A percentile compares a stretch with the other conserved stretches of the same genome.
These are phyloP conservation scores for Melopsittacus undulatus DNA, from an alignment of 2,797 vertebrate genomes.

Conservation along the genomic window DNA sequence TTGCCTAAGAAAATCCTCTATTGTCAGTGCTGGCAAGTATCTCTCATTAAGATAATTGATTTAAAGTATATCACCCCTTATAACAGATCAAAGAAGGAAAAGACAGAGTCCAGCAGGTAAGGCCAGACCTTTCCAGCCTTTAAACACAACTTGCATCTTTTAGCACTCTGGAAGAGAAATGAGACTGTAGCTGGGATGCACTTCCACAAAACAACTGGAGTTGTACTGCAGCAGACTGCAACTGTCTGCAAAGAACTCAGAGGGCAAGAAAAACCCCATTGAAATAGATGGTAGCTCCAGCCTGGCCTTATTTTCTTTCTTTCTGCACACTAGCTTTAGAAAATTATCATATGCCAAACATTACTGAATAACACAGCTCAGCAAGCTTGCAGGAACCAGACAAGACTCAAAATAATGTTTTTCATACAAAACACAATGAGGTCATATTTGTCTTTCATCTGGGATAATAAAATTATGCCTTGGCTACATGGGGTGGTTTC, in stretches of 20 bases:
- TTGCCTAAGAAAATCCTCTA: background rate
- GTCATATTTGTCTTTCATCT: slow-evolving; percentile 60
- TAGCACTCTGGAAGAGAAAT: background rate
- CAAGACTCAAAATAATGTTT: slow-evolving; percentile 47
- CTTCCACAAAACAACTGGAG: background rate
- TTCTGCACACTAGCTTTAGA: slow-evolving; percentile 12
- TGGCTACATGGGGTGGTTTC: background rate
- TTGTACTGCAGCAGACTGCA: background rate
- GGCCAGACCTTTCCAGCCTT: background rate
- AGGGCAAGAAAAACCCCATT: background rate
- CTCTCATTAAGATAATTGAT: slow-evolving; percentile 3
- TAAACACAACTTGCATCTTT: background rate
- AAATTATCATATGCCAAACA: slow-evolving; percentile 34
- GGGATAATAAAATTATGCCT: slow-evolving; percentile 55
- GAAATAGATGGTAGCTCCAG: background rate
- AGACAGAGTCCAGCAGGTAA: background rate
- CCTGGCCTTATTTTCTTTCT: background rate
- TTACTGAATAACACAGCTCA: slow-evolving; percentile 18
- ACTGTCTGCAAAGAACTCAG: background rate
- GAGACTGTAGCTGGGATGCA: background rate
- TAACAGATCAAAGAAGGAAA: background rate
- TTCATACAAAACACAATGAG: slow-evolving; percentile 55
- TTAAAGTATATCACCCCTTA: background rate
- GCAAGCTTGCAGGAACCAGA: slow-evolving; percentile 56
- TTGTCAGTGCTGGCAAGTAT: background rate